phyloP scores from a whole-genome alignment of 2,113 vertebrate species.

The Siphamia tubifer region DNA sequence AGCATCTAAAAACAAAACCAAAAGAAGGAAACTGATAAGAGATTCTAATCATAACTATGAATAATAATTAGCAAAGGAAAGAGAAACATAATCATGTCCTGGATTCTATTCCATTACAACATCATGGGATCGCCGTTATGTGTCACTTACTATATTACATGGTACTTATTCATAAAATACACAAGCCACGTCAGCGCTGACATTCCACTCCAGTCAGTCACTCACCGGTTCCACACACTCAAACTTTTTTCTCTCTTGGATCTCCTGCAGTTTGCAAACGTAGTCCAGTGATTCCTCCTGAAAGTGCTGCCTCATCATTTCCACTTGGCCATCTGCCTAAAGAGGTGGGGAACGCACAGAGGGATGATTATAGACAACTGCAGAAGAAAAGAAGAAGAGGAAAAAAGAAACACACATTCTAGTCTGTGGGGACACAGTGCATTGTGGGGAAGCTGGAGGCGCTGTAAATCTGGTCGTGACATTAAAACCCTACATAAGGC shows the following conservation, averaged over 20 bases:
- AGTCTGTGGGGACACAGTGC: not conserved
- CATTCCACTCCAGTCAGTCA: constrained; percentile 26
- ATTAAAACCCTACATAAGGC: not conserved
- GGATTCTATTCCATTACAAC: not conserved
- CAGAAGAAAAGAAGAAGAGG: not conserved
- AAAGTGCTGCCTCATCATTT: constrained; percentile 89
- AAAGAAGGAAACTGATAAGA: not conserved
- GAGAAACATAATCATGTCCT: not conserved
- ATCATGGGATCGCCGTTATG: not conserved
- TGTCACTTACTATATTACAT: not conserved
- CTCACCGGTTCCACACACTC: constrained; percentile 98
- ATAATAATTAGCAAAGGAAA: constrained; percentile 4
- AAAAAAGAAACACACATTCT: not conserved
- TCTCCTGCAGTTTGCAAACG: constrained; percentile 95
- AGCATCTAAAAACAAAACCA: constrained; percentile 84
- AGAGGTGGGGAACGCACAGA: constrained; percentile 35
- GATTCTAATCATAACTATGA: not conserved
- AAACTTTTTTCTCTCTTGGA: constrained; percentile 98
- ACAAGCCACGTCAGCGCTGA: not conserved
- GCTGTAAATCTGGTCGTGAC: not conserved
- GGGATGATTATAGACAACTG: constrained; percentile 24
- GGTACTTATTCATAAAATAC: not conserved
- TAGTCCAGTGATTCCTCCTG: constrained; percentile 96
- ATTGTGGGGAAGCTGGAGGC: not conserved
- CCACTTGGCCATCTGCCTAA: constrained; percentile 92